Base-by-base conservation (phyloP, 2,113 vertebrate species). In the Corythornis madagascariensis region DNA sequence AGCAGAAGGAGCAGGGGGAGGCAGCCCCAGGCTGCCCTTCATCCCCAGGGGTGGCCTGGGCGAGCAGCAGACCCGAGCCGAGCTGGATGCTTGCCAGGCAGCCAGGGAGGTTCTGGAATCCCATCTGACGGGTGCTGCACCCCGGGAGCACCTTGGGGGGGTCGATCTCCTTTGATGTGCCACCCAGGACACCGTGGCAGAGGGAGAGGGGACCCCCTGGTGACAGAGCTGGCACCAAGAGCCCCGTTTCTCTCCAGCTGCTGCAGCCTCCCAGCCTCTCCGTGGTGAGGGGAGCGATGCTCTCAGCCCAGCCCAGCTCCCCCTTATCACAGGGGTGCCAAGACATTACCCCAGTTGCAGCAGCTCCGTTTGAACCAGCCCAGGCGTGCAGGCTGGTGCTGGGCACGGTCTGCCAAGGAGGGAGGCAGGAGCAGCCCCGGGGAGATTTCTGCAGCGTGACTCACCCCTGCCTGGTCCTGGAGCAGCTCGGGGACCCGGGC, bases 401-500 rank as follows among this genome's bases (percentile, higher is more conserved):
- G 86, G 91, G 85, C 88, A 70, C 5, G 77, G 26, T 14, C 66
- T 87, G 16, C 82, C 18, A 5, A 57, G 2, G 11, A 72, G 29
- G 71, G 29, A 89, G 72, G 35, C 40, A n/a, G 73, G 16, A 91
- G 86, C 73, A 47, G 85, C 94, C 52, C 65, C 5, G 16, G 66
- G 93, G 61, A 11, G 16, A 79, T 91, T 89, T 25, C 83, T 82
- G 88, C 79, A n/a, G 57, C 6, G 5, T 95, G 94, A 90, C 19
- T 95, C 92, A 94, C 3, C 0, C 42, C 12, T 1, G 1, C 74
- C 50, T 6, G 0, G 47, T 14, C 57, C 57, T 1, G 3, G 11
- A 70, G 76, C 71, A 7, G 71, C 66, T 24, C 45, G 0, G 35
- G 81, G 16, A 45, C 4, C 40, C 2, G 1, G 40, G 63, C 72